Percentiles rank a stretch among this genome's conserved stretches.
Evolutionary conservation across 1,140 invertebrate species (phyloP).

Genomic region (Temnothorax curvispinosus): DNA sequence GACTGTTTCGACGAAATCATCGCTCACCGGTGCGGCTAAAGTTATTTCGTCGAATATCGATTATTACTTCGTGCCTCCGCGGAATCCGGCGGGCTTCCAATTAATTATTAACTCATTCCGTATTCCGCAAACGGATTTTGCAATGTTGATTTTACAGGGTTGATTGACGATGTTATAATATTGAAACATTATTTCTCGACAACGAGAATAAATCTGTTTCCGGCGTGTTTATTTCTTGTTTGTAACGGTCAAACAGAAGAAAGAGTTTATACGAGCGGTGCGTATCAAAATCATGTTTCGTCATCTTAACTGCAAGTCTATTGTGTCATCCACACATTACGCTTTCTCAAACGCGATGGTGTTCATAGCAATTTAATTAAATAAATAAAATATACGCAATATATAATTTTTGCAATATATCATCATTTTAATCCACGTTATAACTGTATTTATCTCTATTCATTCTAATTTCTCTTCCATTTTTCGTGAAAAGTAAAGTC

Average conservation of each 20-base stretch:
- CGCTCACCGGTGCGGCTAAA: neutral
- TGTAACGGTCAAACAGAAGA: neutral
- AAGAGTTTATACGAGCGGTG: neutral
- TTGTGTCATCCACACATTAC: neutral
- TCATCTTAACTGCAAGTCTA: neutral
- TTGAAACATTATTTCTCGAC: neutral
- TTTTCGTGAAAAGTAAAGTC: neutral
- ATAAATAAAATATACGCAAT: neutral
- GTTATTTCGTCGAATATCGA: conserved; percentile 36
- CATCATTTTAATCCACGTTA: neutral
- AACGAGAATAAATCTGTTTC: neutral
- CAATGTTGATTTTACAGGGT: neutral
- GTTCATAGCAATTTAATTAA: neutral
- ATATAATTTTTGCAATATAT: neutral
- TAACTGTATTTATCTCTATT: neutral
- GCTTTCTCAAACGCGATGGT: neutral
- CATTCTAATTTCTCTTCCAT: neutral
- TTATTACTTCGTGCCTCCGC: conserved; percentile 1
- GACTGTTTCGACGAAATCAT: conserved; percentile 6
- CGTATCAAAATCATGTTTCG: neutral
- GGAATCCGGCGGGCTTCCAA: neutral
- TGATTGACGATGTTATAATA: neutral
- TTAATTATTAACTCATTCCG: conserved; percentile 37
- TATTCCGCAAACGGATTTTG: conserved; percentile 3
- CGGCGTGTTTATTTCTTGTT: neutral